A percentile compares a stretch with the other conserved stretches of the same genome.
phyloP scores from a whole-genome alignment of 2,113 vertebrate species.

The Archilochus colubris region DNA sequence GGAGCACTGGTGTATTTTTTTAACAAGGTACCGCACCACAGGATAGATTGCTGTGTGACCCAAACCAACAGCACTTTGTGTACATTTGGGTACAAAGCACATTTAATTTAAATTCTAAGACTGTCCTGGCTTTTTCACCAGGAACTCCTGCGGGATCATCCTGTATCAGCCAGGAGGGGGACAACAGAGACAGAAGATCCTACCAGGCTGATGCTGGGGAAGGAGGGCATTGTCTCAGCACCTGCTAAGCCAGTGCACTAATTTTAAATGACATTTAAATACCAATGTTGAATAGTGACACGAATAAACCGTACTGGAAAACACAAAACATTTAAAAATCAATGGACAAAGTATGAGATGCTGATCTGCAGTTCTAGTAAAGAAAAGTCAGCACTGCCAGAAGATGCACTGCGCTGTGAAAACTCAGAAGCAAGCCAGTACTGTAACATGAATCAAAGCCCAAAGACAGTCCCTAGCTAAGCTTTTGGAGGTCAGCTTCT shows the following conservation, averaged over 20 bases:
- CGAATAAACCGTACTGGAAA: neutral
- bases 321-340: neutral
- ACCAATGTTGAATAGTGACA: neutral
- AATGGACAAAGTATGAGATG: neutral
- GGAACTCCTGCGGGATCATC: neutral
- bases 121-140: neutral
- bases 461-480: neutral
- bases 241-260: neutral
- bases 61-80: neutral
- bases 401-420: accelerated
- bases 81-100: neutral
- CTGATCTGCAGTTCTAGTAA: neutral
- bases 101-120: neutral
- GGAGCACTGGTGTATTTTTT: neutral
- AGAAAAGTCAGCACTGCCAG: neutral
- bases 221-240: neutral
- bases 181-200: neutral
- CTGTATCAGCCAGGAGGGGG: accelerated
- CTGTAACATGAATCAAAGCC: neutral
- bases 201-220: neutral
- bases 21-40: neutral
- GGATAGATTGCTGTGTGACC: neutral
- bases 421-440: neutral
- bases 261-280: neutral
- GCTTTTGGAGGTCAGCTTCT: neutral